These are phyloP conservation scores for Chlorodrepanis virens DNA, from an alignment of 2,113 vertebrate genomes.

Conservation along the genomic window DNA sequence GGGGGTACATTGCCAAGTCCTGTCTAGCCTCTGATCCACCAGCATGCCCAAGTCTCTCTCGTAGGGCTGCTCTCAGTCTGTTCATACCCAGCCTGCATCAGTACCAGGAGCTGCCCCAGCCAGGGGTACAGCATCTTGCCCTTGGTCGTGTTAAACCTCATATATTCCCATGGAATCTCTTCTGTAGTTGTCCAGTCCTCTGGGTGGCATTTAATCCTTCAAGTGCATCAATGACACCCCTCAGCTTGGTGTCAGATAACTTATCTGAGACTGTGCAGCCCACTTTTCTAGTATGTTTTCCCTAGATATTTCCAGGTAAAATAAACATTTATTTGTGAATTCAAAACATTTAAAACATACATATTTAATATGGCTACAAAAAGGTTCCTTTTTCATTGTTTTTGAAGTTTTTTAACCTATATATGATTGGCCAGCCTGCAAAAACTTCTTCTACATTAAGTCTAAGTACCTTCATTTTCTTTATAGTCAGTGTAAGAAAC, in stretches of 20 bases:
- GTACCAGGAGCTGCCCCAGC: accelerated
- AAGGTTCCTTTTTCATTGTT: background rate
- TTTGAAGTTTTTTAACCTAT: background rate
- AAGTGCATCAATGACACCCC: background rate
- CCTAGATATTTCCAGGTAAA: background rate
- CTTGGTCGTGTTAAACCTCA: background rate
- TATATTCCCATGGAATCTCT: background rate
- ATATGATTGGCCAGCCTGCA: accelerated
- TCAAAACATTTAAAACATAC: background rate
- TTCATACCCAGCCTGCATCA: background rate
- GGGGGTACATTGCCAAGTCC: too few species aligned
- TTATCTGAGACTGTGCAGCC: accelerated
- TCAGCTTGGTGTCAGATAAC: background rate
- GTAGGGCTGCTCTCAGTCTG: background rate
- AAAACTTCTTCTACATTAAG: background rate
- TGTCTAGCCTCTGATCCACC: background rate
- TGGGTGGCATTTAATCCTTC: background rate
- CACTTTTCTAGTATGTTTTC: background rate
- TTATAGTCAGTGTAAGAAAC: background rate
- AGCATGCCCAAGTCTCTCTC: background rate
- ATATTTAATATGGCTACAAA: background rate
- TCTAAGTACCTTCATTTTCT: background rate
- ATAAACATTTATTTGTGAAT: background rate
- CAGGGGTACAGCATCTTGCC: background rate
- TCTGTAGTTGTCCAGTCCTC: background rate